Base-by-base conservation (phyloP, 2,888 invertebrate species). In the Mamestra brassicae region DNA sequence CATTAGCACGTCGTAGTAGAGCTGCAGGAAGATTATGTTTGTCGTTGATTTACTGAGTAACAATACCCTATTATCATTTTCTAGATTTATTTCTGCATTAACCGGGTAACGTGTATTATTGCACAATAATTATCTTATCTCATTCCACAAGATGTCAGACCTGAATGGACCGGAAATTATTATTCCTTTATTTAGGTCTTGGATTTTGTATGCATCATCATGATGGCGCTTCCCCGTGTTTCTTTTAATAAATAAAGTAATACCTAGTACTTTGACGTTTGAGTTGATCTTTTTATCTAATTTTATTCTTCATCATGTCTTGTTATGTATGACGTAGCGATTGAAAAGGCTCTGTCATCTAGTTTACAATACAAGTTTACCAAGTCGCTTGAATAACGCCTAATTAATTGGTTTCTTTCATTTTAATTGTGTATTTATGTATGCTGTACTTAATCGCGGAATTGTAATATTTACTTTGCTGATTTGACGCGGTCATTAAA, bases 81-180 rank as follows among this genome's bases (percentile, higher is more conserved):
- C 45, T 50, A 71, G 13, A 62, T 57, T 45, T 3, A 45, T 69
- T 15, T 10, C 42, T 61, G 50, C 54, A 45, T 15, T 70, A 2
- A 36, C 36, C 64, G 50, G 45, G 3, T 52, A 45, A 38, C n/a
- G 42, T 63, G 50, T 64, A 55, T 45, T 62, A 47, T 55, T 62
- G 34, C 15, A n/a, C 47, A 45, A 45, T 45, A 26, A 45, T 45
- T 47, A 74, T 74, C 58, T 61, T 74, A 74, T 55, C 34, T 47
- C 8, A 76, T 74, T 64, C 52, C 34, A 50, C 13, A 45, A 55
- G n/a, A n/a, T 57, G 38, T n/a, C 47, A 45, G 58, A 36, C 17
- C 17, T 13, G 50, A 42, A 13, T 60, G 38, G 34, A 61, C 65
- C 55, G 62, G 62, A 54, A 45, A 62, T 45, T 7, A 17, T 55